Evolutionary conservation across 2,113 vertebrate genomes (phyloP).

Genomic region (Pedionomus torquatus): DNA sequence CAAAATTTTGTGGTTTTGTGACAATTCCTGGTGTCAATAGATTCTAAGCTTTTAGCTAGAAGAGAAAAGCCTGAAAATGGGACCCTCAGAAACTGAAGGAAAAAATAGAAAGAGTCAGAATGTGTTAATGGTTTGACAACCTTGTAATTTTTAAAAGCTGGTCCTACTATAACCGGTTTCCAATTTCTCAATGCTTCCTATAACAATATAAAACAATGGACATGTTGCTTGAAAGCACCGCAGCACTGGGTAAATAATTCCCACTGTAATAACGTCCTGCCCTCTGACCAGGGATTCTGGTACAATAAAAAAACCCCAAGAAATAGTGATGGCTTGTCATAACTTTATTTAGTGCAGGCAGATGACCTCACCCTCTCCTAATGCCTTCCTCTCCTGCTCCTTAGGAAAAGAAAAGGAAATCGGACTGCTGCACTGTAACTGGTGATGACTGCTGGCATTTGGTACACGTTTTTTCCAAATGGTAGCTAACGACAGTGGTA

Average conservation of each 20-base stretch:
- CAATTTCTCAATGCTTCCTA: background rate
- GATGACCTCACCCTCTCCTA: background rate
- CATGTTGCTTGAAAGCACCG: background rate
- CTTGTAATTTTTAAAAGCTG: background rate
- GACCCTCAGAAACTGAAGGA: background rate
- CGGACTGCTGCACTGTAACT: background rate
- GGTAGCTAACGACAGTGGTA: background rate
- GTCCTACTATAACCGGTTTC: background rate
- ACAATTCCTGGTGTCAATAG: background rate
- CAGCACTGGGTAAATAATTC: background rate
- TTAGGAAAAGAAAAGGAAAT: constrained; percentile 1
- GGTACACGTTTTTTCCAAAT: background rate
- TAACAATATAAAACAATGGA: background rate
- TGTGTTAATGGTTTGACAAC: background rate
- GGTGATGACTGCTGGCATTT: background rate
- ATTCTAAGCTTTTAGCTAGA: background rate
- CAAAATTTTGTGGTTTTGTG: background rate
- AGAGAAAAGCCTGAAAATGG: background rate
- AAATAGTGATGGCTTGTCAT: background rate
- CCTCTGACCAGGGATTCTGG: background rate
- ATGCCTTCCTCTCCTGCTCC: background rate
- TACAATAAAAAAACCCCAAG: background rate
- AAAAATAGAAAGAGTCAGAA: background rate
- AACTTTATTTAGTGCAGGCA: background rate
- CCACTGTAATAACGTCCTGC: background rate